Percentiles rank a stretch among this genome's conserved stretches.
These are phyloP conservation scores for Serinus canaria DNA, from an alignment of 2,113 vertebrate genomes.

Conservation along the genomic window DNA sequence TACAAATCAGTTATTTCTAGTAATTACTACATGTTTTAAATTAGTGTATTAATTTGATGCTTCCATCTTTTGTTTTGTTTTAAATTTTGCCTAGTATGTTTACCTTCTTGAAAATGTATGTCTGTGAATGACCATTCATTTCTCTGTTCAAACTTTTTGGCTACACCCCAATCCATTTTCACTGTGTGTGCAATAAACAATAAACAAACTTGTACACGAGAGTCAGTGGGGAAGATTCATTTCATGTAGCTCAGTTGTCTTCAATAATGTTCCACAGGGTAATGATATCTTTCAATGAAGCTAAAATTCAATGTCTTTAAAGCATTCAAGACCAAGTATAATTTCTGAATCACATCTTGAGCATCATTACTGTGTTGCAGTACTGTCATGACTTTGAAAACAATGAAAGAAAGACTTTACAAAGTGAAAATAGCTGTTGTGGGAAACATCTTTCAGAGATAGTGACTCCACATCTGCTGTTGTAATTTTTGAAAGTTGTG, in stretches of 20 bases:
- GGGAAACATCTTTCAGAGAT: neutral
- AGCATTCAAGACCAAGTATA: neutral
- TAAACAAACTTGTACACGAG: accelerated
- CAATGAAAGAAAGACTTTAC: neutral
- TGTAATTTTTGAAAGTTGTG: neutral
- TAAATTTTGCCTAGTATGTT: neutral
- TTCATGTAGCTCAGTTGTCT: neutral
- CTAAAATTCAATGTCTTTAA: neutral
- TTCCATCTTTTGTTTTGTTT: neutral
- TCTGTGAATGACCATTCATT: neutral
- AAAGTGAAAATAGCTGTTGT: neutral
- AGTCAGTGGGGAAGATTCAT: neutral
- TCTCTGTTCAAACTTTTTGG: neutral
- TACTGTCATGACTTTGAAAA: neutral
- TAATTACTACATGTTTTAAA: neutral
- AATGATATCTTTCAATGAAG: neutral
- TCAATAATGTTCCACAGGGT: neutral
- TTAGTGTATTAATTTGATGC: neutral
- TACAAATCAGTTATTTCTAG: neutral
- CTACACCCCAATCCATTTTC: neutral
- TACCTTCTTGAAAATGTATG: neutral
- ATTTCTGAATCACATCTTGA: neutral
- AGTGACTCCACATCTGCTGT: neutral
- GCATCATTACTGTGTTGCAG: neutral
- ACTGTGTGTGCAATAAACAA: neutral